These are phyloP conservation scores for Oceanodroma tethys DNA, from an alignment of 2,113 vertebrate species.

Conservation along the genomic window DNA sequence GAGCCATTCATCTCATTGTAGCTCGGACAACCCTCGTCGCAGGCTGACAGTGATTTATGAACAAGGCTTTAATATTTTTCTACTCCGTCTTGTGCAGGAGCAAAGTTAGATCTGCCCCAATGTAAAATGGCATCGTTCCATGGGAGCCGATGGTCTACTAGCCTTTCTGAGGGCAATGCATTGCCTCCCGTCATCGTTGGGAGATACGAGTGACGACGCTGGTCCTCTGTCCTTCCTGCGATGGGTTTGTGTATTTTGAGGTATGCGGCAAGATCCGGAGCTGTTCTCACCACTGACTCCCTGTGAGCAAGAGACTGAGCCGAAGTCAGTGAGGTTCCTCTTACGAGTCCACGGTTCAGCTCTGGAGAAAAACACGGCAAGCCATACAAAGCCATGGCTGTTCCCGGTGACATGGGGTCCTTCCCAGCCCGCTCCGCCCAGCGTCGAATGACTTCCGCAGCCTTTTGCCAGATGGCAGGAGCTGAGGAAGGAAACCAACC, in stretches of 20 bases:
- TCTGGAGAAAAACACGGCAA: fast-evolving
- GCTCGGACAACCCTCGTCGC: background rate
- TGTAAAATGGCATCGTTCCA: fast-evolving
- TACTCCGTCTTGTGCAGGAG: background rate
- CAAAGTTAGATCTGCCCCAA: background rate
- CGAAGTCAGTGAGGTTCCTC: background rate
- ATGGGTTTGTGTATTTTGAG: background rate
- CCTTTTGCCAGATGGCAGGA: background rate
- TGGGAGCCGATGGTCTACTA: background rate
- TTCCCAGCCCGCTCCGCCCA: background rate
- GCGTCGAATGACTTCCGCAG: background rate
- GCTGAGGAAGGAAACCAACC: background rate
- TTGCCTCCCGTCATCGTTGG: fast-evolving
- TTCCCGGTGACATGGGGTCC: background rate
- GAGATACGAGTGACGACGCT: fast-evolving
- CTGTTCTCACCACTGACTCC: background rate
- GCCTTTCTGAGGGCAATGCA: background rate
- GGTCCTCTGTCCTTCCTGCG: background rate
- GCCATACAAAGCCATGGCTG: fast-evolving
- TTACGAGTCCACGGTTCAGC: background rate
- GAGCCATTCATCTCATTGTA: background rate
- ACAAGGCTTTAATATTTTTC: background rate
- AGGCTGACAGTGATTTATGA: background rate
- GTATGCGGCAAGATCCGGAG: background rate
- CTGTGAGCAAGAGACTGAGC: fast-evolving